phyloP scores from a whole-genome alignment of 2,888 invertebrate genomes.

The Campoletis raptor region DNA sequence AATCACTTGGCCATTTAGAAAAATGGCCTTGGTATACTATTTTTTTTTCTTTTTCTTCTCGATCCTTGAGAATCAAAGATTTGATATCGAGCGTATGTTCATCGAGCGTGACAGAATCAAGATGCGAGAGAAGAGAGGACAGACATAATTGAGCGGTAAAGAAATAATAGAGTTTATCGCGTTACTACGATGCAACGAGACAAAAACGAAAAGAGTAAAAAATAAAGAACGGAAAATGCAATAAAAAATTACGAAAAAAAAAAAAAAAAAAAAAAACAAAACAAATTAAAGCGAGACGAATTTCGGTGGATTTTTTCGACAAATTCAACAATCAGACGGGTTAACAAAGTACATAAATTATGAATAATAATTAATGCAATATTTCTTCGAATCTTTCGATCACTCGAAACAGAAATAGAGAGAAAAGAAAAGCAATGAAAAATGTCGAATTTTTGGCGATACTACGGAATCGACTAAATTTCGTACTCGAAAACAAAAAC shows the following conservation, averaged over 20 bases:
- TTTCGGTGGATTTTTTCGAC: neutral
- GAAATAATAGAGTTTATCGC: constrained; percentile 25
- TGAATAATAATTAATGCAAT: constrained; percentile 27
- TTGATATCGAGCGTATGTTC: constrained; percentile 32
- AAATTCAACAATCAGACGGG: constrained; percentile 2
- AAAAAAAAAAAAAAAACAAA: neutral
- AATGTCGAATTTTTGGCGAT: neutral
- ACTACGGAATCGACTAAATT: neutral
- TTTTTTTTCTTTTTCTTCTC: neutral
- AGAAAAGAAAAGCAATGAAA: neutral
- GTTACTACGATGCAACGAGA: constrained; percentile 6
- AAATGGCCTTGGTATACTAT: constrained; percentile 39
- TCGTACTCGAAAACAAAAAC: neutral
- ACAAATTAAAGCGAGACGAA: neutral
- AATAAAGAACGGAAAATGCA: neutral
- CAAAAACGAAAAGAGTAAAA: neutral
- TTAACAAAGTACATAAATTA: constrained; percentile 7
- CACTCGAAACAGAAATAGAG: neutral
- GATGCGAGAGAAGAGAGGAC: constrained; percentile 32
- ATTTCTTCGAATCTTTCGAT: neutral
- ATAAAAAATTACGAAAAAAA: neutral
- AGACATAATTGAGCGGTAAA: constrained; percentile 9
- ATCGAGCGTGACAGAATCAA: constrained; percentile 58
- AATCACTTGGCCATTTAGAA: neutral
- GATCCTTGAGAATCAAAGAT: constrained; percentile 55